Conservation (phyloP, 2,113 vertebrate species). For the Eclectus roratus region DNA sequence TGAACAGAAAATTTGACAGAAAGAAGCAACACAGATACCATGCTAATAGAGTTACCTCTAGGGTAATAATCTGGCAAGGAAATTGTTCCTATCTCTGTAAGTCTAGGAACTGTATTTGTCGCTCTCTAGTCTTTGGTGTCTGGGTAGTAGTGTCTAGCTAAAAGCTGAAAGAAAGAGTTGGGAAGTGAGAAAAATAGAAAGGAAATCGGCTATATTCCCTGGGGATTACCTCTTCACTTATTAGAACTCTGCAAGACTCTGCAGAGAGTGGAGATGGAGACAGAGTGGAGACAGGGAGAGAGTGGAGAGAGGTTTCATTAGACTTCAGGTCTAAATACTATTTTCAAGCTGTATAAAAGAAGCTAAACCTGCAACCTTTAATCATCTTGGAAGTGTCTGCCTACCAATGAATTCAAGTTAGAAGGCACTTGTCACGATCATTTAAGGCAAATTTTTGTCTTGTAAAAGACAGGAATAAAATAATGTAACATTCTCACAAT, state of each 20-base stretch:
- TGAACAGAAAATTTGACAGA: not conserved
- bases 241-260: not conserved
- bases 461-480: not conserved
- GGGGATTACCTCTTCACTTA: not conserved
- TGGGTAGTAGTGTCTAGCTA: not conserved
- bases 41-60: not conserved
- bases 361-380: not conserved
- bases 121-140: not conserved
- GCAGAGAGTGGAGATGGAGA: not conserved
- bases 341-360: not conserved
- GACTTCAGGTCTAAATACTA: not conserved
- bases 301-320: not conserved
- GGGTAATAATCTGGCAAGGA: not conserved
- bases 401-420: not conserved
- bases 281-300: not conserved
- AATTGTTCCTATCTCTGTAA: not conserved
- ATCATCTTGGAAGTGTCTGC: not conserved
- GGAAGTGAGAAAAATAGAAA: not conserved
- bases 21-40: not conserved
- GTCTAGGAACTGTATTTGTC: rapidly evolving
- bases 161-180: not conserved
- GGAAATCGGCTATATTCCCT: not conserved
- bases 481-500: not conserved
- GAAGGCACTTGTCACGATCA: not conserved
- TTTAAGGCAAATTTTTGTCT: not conserved